A percentile compares a stretch with the other conserved stretches of the same genome.
Evolutionary conservation across 1,140 invertebrate genomes (phyloP).

Genomic region (Anthonomus grandis): DNA sequence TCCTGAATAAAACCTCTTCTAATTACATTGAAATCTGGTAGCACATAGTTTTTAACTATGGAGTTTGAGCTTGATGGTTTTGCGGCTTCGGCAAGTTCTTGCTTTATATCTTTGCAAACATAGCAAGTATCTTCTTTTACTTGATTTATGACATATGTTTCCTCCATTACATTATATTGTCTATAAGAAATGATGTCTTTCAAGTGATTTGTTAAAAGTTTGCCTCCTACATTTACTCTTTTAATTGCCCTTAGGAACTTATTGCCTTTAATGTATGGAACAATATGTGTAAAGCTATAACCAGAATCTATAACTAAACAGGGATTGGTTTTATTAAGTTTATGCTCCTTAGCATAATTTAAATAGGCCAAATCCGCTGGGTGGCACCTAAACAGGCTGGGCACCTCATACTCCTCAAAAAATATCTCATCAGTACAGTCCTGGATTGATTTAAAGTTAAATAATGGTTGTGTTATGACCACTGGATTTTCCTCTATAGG

Average conservation of each 20-base stretch:
- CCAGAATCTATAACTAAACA: conserved; percentile 92
- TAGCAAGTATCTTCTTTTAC: conserved; percentile 97
- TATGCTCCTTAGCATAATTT: conserved; percentile 34
- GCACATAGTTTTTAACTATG: conserved; percentile 86
- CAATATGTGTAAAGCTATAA: conserved; percentile 76
- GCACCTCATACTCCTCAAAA: conserved; percentile 96
- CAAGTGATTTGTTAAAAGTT: conserved; percentile 94
- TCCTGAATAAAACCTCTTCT: conserved; percentile 58
- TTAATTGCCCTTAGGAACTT: conserved; percentile 70
- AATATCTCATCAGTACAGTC: conserved; percentile 94
- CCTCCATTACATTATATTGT: conserved; percentile 98
- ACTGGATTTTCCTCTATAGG: conserved; percentile 75
- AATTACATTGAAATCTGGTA: conserved; percentile 65
- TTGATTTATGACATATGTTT: conserved; percentile 99
- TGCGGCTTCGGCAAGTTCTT: conserved; percentile 78
- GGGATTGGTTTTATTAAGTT: conserved; percentile 22
- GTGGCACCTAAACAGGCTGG: conserved; percentile 78
- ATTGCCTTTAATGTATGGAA: conserved; percentile 90
- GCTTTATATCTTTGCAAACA: conserved; percentile 83
- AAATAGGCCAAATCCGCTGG: conserved; percentile 66
- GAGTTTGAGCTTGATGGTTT: conserved; percentile 54
- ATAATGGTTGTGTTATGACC: conserved; percentile 91
- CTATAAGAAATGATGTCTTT: conserved; percentile 97
- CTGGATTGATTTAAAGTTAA: conserved; percentile 90
- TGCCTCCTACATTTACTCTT: conserved; percentile 94